A percentile compares a stretch with the other conserved stretches of the same genome.
These are phyloP conservation scores for Chionis minor DNA, from an alignment of 2,113 vertebrate genomes.

Conservation along the genomic window DNA sequence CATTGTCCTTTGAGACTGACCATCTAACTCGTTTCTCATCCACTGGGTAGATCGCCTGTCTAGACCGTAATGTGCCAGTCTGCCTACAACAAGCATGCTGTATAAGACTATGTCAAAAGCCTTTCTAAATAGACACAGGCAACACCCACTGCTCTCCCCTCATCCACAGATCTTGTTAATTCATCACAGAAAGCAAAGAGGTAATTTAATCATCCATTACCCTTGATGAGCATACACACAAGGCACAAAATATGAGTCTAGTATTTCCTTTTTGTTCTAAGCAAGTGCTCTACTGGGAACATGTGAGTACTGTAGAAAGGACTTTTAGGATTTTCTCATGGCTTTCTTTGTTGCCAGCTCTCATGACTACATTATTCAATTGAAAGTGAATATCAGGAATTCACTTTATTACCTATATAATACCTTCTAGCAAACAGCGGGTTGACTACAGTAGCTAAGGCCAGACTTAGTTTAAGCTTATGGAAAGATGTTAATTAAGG, in stretches of 20 bases:
- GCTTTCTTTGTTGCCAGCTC: background rate
- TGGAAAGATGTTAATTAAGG: background rate
- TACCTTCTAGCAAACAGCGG: background rate
- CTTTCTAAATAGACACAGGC: background rate
- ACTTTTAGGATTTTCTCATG: background rate
- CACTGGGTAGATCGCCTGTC: background rate
- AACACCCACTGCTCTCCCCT: background rate
- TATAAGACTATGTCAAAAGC: background rate
- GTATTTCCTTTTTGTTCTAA: background rate
- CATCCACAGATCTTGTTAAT: background rate
- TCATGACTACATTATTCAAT: background rate
- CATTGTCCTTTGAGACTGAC: background rate
- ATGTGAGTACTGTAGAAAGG: background rate
- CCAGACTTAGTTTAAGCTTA: background rate
- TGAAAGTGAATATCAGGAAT: background rate
- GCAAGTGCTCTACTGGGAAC: background rate
- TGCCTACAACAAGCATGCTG: background rate
- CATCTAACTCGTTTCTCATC: background rate
- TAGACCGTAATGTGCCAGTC: background rate
- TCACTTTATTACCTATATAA: background rate
- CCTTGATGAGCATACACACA: background rate
- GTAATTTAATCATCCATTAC: background rate
- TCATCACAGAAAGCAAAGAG: background rate
- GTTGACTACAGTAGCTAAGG: background rate
- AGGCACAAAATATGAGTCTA: background rate